Conservation (phyloP, 1,140 invertebrate genomes). For the Procambarus virginalis region DNA sequence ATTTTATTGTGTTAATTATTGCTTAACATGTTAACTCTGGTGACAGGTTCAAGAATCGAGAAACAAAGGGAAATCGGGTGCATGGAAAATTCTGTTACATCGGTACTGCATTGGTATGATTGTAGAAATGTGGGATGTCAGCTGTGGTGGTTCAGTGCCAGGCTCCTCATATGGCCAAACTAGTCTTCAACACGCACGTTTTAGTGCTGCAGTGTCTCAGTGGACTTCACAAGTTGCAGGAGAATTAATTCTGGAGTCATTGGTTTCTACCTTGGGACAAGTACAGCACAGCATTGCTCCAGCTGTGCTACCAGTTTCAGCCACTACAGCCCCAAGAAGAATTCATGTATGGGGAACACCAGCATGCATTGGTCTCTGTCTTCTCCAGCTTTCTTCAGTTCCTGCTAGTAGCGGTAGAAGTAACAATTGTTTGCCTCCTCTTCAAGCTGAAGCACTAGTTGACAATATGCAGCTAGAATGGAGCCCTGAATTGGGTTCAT, state of each 20-base stretch:
- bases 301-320: constrained; percentile 61
- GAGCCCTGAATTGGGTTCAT: constrained; percentile 75
- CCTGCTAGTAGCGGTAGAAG: constrained; percentile 74
- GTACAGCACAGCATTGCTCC: constrained; percentile 14
- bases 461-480: constrained; percentile 84
- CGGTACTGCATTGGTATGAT: constrained; percentile 54
- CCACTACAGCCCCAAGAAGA: constrained; percentile 78
- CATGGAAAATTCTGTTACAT: constrained; percentile 32
- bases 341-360: constrained; percentile 88
- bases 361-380: constrained; percentile 84
- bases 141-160: constrained; percentile 34
- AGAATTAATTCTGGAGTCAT: constrained; percentile 51
- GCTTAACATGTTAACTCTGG: background rate
- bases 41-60: background rate
- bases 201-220: constrained; percentile 41
- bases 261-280: constrained; percentile 30
- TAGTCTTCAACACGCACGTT: constrained; percentile 37
- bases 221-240: constrained; percentile 31
- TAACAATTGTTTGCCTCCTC: constrained; percentile 73
- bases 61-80: constrained; percentile 30
- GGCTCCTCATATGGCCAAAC: constrained; percentile 30
- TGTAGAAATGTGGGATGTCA: constrained; percentile 62
- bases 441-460: constrained; percentile 78
- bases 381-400: constrained; percentile 83
- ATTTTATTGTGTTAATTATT: no score